Conservation (phyloP, 2,113 vertebrate species). For the Aphyosemion australe region DNA sequence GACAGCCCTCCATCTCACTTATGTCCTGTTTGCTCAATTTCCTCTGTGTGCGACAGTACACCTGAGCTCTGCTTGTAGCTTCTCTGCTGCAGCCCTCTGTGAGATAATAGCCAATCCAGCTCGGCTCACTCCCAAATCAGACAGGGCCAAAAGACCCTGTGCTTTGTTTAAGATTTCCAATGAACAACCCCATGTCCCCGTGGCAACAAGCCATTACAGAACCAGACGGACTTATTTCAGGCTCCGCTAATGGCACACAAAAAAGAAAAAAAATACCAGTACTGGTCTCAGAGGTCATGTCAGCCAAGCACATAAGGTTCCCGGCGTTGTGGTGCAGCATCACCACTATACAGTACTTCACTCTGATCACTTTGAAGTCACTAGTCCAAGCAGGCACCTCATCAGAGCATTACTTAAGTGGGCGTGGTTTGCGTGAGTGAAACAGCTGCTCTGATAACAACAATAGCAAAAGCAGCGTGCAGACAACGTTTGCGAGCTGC, state of each 20-base stretch:
- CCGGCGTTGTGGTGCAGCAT: constrained; percentile 36
- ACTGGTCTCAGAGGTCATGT: constrained; percentile 37
- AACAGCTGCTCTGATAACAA: constrained; percentile 13
- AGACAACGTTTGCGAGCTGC: constrained; percentile 34
- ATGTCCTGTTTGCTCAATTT: constrained; percentile 80
- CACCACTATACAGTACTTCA: constrained; percentile 30
- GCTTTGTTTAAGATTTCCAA: constrained; percentile 77
- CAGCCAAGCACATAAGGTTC: constrained; percentile 42
- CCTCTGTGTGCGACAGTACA: constrained; percentile 67
- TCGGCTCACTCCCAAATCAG: constrained; percentile 61
- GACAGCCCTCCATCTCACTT: constrained; percentile 80
- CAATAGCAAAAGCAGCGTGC: constrained; percentile 27
- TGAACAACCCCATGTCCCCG: constrained; percentile 66
- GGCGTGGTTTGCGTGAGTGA: constrained; percentile 21
- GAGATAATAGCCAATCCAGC: constrained; percentile 74
- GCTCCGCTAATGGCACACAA: constrained; percentile 41
- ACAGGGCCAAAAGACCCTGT: constrained; percentile 65
- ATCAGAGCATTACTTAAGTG: constrained; percentile 50
- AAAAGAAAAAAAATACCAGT: constrained; percentile 1
- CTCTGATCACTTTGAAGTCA: constrained; percentile 45
- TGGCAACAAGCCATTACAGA: constrained; percentile 60
- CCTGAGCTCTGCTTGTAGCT: constrained; percentile 73
- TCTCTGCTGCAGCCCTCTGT: constrained; percentile 29
- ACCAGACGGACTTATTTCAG: constrained; percentile 56
- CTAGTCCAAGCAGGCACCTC: constrained; percentile 49